phyloP scores from a whole-genome alignment of 2,797 vertebrate species.

The Phoebastria nigripes region DNA sequence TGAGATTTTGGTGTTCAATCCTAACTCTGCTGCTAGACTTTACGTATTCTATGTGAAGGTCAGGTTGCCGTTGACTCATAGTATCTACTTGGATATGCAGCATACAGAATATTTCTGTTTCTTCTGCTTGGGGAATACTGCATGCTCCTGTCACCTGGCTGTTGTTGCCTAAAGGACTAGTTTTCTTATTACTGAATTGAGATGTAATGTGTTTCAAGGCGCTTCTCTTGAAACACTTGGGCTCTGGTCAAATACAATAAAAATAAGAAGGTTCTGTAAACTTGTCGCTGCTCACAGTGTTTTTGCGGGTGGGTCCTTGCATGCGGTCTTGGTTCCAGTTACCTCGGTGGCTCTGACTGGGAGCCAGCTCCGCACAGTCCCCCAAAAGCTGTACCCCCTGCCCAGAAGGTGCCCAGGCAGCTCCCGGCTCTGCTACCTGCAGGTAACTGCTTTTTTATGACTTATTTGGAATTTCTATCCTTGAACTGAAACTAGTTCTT shows the following conservation, averaged over 20 bases:
- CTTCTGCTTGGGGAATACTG: not conserved
- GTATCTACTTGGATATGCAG: not conserved
- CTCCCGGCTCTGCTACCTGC: not conserved
- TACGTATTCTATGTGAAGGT: conserved; percentile 39
- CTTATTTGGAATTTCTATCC: not conserved
- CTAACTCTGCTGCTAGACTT: not conserved
- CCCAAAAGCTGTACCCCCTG: not conserved
- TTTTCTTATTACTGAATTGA: not conserved
- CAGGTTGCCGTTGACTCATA: conserved; percentile 25
- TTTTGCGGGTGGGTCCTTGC: not conserved
- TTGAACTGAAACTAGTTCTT: not conserved
- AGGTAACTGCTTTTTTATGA: not conserved
- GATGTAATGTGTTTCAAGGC: not conserved
- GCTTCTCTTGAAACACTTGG: not conserved
- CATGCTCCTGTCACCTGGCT: not conserved
- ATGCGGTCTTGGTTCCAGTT: not conserved
- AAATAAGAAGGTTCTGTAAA: not conserved
- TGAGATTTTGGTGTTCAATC: conserved; percentile 43
- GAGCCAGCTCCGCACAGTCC: not conserved
- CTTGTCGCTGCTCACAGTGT: not conserved
- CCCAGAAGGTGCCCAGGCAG: not conserved
- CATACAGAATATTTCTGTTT: not conserved
- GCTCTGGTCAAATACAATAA: not conserved
- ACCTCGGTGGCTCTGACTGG: not conserved
- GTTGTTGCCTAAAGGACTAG: not conserved